Evolutionary conservation across 1,140 invertebrate species (phyloP), one percentile per base, ranked within the genome.

Genomic region (Drosophila lacteicornis): DNA sequence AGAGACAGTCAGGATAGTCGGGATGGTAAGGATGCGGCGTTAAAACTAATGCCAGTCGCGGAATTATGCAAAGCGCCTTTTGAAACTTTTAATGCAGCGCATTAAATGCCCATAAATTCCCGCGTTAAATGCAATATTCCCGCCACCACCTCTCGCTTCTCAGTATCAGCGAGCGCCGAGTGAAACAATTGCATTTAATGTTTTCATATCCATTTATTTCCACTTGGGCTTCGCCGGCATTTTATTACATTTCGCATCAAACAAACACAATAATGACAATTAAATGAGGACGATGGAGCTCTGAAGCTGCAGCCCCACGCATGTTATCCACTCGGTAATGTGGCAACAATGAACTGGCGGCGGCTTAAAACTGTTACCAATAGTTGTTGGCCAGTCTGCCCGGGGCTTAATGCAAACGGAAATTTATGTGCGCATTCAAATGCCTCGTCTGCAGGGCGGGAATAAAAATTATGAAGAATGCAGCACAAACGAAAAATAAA

Each of bases 181-280:
- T 3, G 58, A 62, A 68, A 82, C 79, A 82, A 78, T 78, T 77
- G 74, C 62, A 60, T 78, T 82, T 82, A 82, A 82, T 82, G 75
- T 82, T 78, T 82, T 82, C 75, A 82, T 82, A 80, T 80, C 74
- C 80, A 83, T 83, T 83, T 83, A 83, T 83, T 79, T 83, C 75
- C 79, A 82, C 79, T 82, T 65, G 65, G 57, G 55, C 74, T 43
- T 66, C 67, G 57, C 17, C 43, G 62, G 66, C 56, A 62, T 82
- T 82, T 83, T 83, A 83, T 83, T 83, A 60, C 71, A 66, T 55
- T 82, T 63, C 70, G 55, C 50, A 59, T 70, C 69, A 79, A 79
- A 78, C 76, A 70, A 43, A 49, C 67, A 66, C 66, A 83, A 83
- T 83, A 83, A 83, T 79, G 80, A 79, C 77, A 83, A 83, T 83